Evolutionary conservation across 2,888 invertebrate species (phyloP), one percentile per base, ranked within the genome.

Genomic region (Merodon equestris): DNA sequence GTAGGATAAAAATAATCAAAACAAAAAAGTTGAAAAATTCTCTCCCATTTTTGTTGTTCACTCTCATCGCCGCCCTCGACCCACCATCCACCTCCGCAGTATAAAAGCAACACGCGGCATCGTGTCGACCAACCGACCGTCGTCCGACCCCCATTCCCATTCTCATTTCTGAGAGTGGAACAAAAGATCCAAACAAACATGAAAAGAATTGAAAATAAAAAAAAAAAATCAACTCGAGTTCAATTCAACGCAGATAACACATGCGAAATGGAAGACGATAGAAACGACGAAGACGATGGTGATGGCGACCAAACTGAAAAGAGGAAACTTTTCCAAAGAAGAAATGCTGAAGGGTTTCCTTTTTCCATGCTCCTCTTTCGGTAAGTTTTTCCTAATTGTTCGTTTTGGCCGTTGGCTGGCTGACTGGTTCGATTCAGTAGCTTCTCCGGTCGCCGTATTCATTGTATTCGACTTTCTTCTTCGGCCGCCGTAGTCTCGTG

Each of bases 1-100:
- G 50, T 70, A 81, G 75, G 71, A 81, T 81, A 81, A 81, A 81
- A 75, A 81, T 81, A 81, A 81, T 81, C 81, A 81, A 81, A 81
- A 81, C 81, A 81, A 81, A 81, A 81, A 81, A 71, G 81, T 75
- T 71, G 61, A 81, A 74, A 74, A 75, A 66, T 71, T 68, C 79
- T 74, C 79, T 79, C 64, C 38, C 60, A 70, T 63, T 79, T 73
- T 63, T 72, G 61, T 67, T 3, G 7, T 7, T 60, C 56, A 51
- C 50, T 51, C 58, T 44, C 51, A 27, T 34, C 48, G 36, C 40
- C 45, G 18, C 14, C 34, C 13, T 15, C 51, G 9, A 1, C 12
- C 14, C 57, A 42, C 38, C 51, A 15, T 14, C 36, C 27, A 36
- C 27, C 36, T 38, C 47, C 44, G 13, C 3, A 27, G 27, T 27